Evolutionary conservation across 2,113 vertebrate species (phyloP).

Genomic region (Hemicordylus capensis): DNA sequence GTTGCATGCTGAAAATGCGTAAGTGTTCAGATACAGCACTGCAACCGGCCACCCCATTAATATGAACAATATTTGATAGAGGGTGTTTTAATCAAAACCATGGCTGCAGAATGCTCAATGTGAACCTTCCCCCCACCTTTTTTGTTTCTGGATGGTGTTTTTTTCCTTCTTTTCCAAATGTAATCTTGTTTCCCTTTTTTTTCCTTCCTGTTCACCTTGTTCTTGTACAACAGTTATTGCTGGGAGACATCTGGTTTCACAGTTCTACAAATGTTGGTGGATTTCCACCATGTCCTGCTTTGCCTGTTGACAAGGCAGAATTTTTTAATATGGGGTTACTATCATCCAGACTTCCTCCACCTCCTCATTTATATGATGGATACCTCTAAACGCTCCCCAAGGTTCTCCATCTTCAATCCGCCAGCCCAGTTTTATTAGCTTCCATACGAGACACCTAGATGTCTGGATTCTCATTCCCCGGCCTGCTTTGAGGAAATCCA

Average conservation of each 20-base stretch:
- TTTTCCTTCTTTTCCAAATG: background rate
- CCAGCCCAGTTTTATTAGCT: slow-evolving; percentile 57
- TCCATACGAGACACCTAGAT: slow-evolving; percentile 53
- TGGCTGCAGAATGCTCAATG: slow-evolving; percentile 47
- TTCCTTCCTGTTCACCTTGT: slow-evolving; percentile 43
- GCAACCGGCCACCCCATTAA: slow-evolving; percentile 67
- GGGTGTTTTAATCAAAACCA: slow-evolving; percentile 72
- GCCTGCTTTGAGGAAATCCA: slow-evolving; percentile 56
- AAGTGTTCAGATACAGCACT: slow-evolving; percentile 26
- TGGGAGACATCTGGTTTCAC: slow-evolving; percentile 67
- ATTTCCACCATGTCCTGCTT: slow-evolving; percentile 60
- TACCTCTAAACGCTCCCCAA: slow-evolving; percentile 57
- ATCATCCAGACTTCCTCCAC: slow-evolving; percentile 61
- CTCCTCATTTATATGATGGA: slow-evolving; percentile 65
- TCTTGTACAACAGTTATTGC: slow-evolving; percentile 44
- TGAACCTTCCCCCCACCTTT: background rate
- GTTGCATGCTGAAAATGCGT: slow-evolving; percentile 37
- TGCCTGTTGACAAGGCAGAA: slow-evolving; percentile 64
- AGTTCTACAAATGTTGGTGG: slow-evolving; percentile 49
- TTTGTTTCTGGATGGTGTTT: background rate
- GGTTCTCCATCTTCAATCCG: slow-evolving; percentile 50
- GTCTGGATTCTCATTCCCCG: slow-evolving; percentile 41
- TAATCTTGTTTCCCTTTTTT: slow-evolving; percentile 51
- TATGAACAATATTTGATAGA: slow-evolving; percentile 48
- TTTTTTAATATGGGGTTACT: slow-evolving; percentile 74